Conservation (phyloP, 2,113 vertebrate species). For the Thryonomys swinderianus region DNA sequence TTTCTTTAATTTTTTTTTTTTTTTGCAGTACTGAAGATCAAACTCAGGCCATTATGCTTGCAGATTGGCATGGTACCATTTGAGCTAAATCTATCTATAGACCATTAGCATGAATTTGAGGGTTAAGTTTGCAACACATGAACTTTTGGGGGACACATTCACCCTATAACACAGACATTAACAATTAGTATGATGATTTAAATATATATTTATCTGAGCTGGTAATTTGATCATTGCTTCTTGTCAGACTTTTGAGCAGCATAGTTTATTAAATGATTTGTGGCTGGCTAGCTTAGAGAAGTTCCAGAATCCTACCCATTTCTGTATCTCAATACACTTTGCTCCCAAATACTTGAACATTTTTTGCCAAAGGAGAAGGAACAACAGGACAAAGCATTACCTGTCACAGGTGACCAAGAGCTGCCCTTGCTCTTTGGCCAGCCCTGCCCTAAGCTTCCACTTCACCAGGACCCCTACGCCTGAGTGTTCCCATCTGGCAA, state of each 20-base stretch:
- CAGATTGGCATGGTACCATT: too few species aligned
- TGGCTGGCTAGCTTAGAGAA: background rate
- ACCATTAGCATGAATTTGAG: background rate
- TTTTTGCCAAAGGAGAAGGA: background rate
- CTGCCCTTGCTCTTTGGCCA: background rate
- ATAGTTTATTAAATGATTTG: background rate
- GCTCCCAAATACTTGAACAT: background rate
- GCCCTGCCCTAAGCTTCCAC: background rate
- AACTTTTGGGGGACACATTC: background rate
- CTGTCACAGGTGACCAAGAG: background rate
- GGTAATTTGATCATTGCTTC: background rate
- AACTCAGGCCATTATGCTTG: too few species aligned
- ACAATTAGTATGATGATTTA: background rate
- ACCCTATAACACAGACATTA: background rate
- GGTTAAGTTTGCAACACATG: background rate
- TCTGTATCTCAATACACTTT: background rate
- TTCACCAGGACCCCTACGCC: background rate
- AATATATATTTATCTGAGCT: background rate
- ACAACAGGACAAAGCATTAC: background rate
- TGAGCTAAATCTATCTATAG: background rate
- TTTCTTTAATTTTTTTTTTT: too few species aligned
- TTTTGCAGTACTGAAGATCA: too few species aligned
- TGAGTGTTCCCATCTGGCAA: background rate
- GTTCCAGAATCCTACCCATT: background rate
- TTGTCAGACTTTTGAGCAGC: background rate